Evolutionary conservation across 2,797 vertebrate species (phyloP), one percentile per base, ranked within the genome.

Genomic region (Myotis myotis): DNA sequence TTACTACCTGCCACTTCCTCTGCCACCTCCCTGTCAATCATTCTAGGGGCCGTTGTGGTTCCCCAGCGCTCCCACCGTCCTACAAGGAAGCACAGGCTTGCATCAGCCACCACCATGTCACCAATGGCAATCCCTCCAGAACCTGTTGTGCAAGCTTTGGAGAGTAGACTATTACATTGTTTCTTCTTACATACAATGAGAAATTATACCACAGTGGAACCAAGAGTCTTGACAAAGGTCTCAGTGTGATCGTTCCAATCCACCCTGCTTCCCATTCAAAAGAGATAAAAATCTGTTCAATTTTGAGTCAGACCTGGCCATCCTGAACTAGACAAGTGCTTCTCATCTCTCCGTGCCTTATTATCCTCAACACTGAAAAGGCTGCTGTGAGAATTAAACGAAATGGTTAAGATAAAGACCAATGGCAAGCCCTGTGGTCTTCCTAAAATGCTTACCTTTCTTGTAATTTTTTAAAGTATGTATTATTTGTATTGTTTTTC

Each of bases 201-300:
- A 28, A 47, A 92, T 41, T 75, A 38, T 41, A 41, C 19, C 41
- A 38, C 47, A 66, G 53, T 13, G 41, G n/a, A 75, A 71, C 22
- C 74, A 90, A 94, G 41, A 19, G 19, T 75, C 25, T 75, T 87
- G 15, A n/a, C 91, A 81, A 93, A 87, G 64, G 36, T 91, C 84
- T 87, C 51, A 74, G 23, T 38, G 25, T 60, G 6, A 16, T 79
- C 19, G 47, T 95, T 87, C 70, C 17, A 51, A 60, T 70, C 25
- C 25, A 2, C 55, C 3, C 28, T 75, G 55, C 9, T 28, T 87
- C 20, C 19, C 68, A 53, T 47, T 86, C 19, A 23, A 84, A 83
- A 66, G 22, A 87, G 12, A 79, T n/a, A 47, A 92, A 89, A 89
- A 53, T 25, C 25, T 68, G 16, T 83, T 87, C 36, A 17, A 38